Percentiles rank a stretch among this genome's conserved stretches.
phyloP scores from a whole-genome alignment of 2,888 invertebrate species.

The Alloscopus bannaensis region DNA sequence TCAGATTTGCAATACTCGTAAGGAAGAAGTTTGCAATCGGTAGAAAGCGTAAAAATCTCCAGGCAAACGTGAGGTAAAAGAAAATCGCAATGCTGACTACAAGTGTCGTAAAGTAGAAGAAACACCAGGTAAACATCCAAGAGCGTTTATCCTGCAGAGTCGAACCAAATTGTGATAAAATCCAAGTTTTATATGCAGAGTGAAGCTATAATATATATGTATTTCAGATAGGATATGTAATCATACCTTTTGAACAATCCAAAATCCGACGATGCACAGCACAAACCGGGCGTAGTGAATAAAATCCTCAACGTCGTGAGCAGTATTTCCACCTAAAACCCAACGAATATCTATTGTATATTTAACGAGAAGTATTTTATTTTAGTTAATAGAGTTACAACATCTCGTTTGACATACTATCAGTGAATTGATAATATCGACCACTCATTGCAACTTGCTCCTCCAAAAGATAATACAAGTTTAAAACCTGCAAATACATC shows the following conservation, averaged over 20 bases:
- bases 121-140: slow-evolving; percentile 41
- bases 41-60: slow-evolving; percentile 33
- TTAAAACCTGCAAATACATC: not conserved
- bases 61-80: slow-evolving; percentile 42
- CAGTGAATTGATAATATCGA: too few relatives aligned
- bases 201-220: too few relatives aligned
- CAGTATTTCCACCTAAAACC: not conserved
- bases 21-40: slow-evolving; percentile 31
- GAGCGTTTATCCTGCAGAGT: slow-evolving; percentile 15
- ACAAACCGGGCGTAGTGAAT: not conserved
- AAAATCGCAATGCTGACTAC: slow-evolving; percentile 30
- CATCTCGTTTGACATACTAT: too few relatives aligned
- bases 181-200: too few relatives aligned
- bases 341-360: too few relatives aligned
- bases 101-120: slow-evolving; percentile 25
- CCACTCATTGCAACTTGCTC: not conserved
- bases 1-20: slow-evolving; percentile 30
- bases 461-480: not conserved
- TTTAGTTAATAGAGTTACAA: too few relatives aligned
- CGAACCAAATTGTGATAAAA: not conserved
- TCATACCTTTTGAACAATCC: not conserved
- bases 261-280: not conserved
- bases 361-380: too few relatives aligned
- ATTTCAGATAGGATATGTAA: too few relatives aligned
- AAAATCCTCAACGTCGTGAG: not conserved